Evolutionary conservation across 2,797 vertebrate genomes (phyloP).

Genomic region (Sitta carolinensis): DNA sequence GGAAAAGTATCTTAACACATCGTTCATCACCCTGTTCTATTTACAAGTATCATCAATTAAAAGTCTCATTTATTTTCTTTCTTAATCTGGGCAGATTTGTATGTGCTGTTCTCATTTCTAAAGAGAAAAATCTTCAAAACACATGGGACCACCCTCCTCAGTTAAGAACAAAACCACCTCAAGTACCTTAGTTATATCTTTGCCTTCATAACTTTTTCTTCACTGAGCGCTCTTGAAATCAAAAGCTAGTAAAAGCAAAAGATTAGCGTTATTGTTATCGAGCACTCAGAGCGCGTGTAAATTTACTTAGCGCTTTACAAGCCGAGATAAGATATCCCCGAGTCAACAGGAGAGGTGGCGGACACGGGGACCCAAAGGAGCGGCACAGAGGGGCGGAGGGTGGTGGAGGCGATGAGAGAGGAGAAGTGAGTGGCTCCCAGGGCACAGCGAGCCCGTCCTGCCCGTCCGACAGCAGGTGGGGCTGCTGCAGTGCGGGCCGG

Average conservation of each 20-base stretch:
- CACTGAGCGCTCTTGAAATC: background rate
- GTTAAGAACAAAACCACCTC: background rate
- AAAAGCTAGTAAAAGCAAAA: background rate
- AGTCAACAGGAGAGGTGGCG: background rate
- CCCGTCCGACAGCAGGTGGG: conserved; percentile 73
- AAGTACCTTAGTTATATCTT: background rate
- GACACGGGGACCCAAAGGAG: background rate
- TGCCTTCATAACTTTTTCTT: background rate
- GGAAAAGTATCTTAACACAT: background rate
- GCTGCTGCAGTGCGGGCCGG: conserved; percentile 32
- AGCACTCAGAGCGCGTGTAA: background rate
- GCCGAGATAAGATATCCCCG: background rate
- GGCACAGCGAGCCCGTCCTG: background rate
- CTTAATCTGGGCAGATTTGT: background rate
- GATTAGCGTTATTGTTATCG: background rate
- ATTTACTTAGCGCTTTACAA: conserved; percentile 10
- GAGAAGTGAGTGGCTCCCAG: accelerated
- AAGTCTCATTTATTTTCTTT: background rate
- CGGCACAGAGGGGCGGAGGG: background rate
- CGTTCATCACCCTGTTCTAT: background rate
- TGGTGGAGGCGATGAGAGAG: background rate
- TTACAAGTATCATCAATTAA: background rate
- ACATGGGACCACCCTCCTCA: background rate
- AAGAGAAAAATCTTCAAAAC: background rate
- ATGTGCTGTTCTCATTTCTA: background rate